Evolutionary conservation across 2,797 vertebrate species (phyloP).

Genomic region (Austrolebias charrua): DNA sequence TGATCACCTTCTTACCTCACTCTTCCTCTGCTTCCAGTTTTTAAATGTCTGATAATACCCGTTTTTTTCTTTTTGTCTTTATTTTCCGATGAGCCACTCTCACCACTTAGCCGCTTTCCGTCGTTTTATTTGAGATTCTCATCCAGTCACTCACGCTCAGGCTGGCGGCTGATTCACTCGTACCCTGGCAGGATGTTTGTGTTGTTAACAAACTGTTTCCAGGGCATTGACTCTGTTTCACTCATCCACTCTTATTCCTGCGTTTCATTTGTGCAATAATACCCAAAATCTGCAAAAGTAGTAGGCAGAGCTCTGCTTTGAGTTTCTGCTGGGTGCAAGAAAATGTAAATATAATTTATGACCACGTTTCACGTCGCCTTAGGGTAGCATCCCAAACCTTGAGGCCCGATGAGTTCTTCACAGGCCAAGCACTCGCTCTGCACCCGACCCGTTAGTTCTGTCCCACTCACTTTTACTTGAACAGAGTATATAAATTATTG

Average conservation of each 20-base stretch:
- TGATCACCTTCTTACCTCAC: constrained; percentile 38
- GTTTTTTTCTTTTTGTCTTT: neutral
- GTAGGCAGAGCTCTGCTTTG: constrained; percentile 8
- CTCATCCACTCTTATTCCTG: constrained; percentile 29
- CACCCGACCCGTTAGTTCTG: constrained; percentile 41
- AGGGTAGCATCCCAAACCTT: constrained; percentile 38
- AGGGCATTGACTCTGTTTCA: constrained; percentile 22
- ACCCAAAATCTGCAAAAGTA: constrained; percentile 11
- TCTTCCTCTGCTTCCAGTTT: neutral
- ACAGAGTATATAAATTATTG: constrained; percentile 40
- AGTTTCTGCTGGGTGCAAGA: constrained; percentile 32
- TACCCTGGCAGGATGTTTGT: constrained; percentile 9
- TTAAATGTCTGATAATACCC: neutral
- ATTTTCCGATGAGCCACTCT: constrained; percentile 29
- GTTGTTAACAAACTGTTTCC: constrained; percentile 17
- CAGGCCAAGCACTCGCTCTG: constrained; percentile 22
- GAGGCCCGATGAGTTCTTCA: constrained; percentile 40
- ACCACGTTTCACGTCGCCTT: constrained; percentile 33
- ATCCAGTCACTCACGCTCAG: neutral
- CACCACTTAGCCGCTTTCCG: neutral
- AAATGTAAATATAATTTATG: constrained; percentile 73
- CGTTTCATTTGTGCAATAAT: constrained; percentile 68
- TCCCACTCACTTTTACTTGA: constrained; percentile 69
- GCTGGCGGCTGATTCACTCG: constrained; percentile 6
- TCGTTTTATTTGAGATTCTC: constrained; percentile 1